These are phyloP conservation scores for Arenaria interpres DNA, from an alignment of 2,113 vertebrate species.

Conservation along the genomic window DNA sequence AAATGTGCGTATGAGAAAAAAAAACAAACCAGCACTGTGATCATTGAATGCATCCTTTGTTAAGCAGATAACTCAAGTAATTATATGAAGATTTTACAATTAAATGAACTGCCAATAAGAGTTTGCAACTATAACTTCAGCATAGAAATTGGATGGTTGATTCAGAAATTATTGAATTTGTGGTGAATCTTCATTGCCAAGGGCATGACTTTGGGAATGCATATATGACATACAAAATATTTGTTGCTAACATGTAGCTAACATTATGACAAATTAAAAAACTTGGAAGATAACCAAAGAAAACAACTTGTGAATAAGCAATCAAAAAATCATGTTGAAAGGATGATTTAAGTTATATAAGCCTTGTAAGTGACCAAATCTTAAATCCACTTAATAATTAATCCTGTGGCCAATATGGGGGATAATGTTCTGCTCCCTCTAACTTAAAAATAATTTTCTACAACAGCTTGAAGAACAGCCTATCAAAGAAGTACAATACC, in stretches of 20 bases:
- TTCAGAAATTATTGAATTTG: conserved; percentile 27
- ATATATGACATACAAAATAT: not conserved
- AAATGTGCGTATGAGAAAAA: not conserved
- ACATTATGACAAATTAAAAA: not conserved
- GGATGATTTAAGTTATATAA: not conserved
- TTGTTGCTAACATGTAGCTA: not conserved
- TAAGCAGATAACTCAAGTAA: conserved; percentile 1
- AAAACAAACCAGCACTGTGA: not conserved
- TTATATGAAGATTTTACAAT: not conserved
- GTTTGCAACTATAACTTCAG: conserved; percentile 5
- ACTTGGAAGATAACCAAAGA: not conserved
- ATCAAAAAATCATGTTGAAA: not conserved
- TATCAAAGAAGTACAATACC: not conserved
- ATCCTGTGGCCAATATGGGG: not conserved
- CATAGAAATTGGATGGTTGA: not conserved
- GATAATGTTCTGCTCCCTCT: not conserved
- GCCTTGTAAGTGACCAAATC: not conserved
- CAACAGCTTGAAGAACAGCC: not conserved
- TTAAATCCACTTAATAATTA: not conserved
- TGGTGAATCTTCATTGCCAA: not conserved
- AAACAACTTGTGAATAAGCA: not conserved
- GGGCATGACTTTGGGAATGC: not conserved
- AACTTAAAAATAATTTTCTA: not conserved
- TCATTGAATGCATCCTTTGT: not conserved
- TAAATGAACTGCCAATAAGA: conserved; percentile 6